These are phyloP conservation scores for Elysia crispata DNA, from an alignment of 2,888 invertebrate species.

Conservation along the genomic window DNA sequence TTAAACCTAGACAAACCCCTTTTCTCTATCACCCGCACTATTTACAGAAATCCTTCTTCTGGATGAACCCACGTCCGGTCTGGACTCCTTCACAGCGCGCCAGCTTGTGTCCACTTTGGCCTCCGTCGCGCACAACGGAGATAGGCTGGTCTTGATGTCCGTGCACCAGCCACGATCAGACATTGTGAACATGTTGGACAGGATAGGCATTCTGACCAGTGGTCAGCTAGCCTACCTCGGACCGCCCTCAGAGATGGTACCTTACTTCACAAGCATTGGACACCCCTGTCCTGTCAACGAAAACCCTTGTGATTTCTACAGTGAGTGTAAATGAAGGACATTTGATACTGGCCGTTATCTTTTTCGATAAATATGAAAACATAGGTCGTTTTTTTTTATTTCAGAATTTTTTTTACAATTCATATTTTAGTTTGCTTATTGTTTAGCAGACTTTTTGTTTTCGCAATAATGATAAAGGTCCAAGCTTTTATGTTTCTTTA, in stretches of 20 bases:
- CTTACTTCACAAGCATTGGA: slow-evolving; percentile 95
- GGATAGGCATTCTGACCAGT: slow-evolving; percentile 61
- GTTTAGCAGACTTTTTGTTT: too few relatives aligned
- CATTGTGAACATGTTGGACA: slow-evolving; percentile 67
- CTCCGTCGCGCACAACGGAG: slow-evolving; percentile 59
- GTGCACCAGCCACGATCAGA: slow-evolving; percentile 64
- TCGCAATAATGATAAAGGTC: too few relatives aligned
- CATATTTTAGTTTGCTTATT: too few relatives aligned
- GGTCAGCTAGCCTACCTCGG: slow-evolving; percentile 84
- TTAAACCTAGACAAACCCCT: too few relatives aligned
- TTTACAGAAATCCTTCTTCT: slow-evolving; percentile 88
- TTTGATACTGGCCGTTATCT: too few relatives aligned
- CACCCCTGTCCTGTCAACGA: slow-evolving; percentile 97
- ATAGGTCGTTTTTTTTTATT: too few relatives aligned
- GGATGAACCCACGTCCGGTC: slow-evolving; percentile 91
- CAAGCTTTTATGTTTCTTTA: too few relatives aligned
- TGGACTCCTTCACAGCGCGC: slow-evolving; percentile 96
- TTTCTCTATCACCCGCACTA: too few relatives aligned
- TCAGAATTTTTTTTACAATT: too few relatives aligned
- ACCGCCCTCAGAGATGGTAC: slow-evolving; percentile 88
- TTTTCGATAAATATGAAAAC: too few relatives aligned
- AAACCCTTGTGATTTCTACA: slow-evolving; percentile 96
- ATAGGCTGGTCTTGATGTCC: slow-evolving; percentile 79
- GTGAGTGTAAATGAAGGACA: slow-evolving; percentile 49
- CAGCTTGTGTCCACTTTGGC: slow-evolving; percentile 62